phyloP scores from a whole-genome alignment of 2,888 invertebrate genomes.

The Xylocampa areola region DNA sequence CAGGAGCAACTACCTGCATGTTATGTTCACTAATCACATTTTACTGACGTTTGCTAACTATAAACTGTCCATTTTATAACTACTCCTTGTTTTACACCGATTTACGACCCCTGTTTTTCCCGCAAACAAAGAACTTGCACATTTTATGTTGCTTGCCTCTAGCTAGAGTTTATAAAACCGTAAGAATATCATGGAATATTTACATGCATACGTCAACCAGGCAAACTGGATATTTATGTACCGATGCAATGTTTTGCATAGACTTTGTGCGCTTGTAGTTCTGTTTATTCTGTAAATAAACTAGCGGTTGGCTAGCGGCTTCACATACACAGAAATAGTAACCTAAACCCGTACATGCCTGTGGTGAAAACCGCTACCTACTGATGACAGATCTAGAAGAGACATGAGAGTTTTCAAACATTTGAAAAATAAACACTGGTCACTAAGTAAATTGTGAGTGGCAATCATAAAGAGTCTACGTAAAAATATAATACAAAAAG shows the following conservation, averaged over 20 bases:
- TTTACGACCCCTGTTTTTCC: conserved; percentile 66
- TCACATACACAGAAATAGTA: conserved; percentile 12
- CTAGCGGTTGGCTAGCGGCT: conserved; percentile 13
- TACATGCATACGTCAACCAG: conserved; percentile 37
- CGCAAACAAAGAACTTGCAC: conserved; percentile 61
- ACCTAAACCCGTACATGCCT: conserved; percentile 10
- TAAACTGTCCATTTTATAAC: conserved; percentile 22
- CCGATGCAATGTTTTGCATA: conserved; percentile 38
- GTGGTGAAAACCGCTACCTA: conserved; percentile 6
- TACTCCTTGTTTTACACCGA: conserved; percentile 54
- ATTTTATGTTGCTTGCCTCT: conserved; percentile 47
- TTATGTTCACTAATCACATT: too few relatives aligned
- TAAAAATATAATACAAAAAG: too few relatives aligned
- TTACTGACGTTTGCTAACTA: too few relatives aligned
- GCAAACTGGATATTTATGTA: conserved; percentile 31
- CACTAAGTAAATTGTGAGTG: too few relatives aligned
- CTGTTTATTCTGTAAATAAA: conserved; percentile 47
- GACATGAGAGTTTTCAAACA: too few relatives aligned
- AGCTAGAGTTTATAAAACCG: conserved; percentile 35
- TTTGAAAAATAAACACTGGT: too few relatives aligned
- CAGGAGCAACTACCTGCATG: too few relatives aligned
- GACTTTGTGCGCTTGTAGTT: conserved; percentile 24
- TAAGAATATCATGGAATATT: conserved; percentile 41
- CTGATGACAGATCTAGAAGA: too few relatives aligned
- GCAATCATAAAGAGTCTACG: too few relatives aligned